Base-by-base conservation (phyloP, 1,140 invertebrate genomes). In the Platyura marginata region DNA sequence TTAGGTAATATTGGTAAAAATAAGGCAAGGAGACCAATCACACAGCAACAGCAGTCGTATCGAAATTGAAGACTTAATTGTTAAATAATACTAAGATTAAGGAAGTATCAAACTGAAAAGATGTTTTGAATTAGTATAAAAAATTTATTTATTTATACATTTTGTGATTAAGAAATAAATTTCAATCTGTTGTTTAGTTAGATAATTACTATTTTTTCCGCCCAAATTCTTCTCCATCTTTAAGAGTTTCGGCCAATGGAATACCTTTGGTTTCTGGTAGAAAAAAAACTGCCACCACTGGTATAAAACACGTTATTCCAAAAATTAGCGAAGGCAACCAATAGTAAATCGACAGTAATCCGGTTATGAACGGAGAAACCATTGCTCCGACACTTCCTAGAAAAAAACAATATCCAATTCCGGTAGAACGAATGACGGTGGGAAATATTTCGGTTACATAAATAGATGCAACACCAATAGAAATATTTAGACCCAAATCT, bases 211-310 rank as follows among this genome's bases (percentile, higher is more conserved):
- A n/a, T n/a, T n/a, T n/a, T n/a, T n/a, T n/a, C n/a, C n/a, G n/a
- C n/a, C n/a, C n/a, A n/a, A n/a, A n/a, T 60, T 49, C 40, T 62
- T 85, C 80, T 29, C 79, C 81, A 49, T 85, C 80, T 53, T 81
- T 74, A 23, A 85, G 62, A 0, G 80, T 85, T 46, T 85, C 81
- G 20, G 82, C 80, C 29, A 89, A 53, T 37, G 72, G 71, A 49
- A 67, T 68, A 10, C 77, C 75, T 41, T 75, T 67, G 0, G 85
- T 89, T 67, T 89, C 81, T 0, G 81, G 81, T 34, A 86, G 54
- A 3, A 78, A 52, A 1, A 81, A 48, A 11, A 72, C 71, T 2
- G 79, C 61, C 2, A 67, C 35, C 2, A 77, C 73, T 5, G 74
- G 77, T 8, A 78, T 46, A 0, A 81, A 46, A 1, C 77, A 70